A percentile compares a stretch with the other conserved stretches of the same genome.
phyloP scores from a whole-genome alignment of 2,888 invertebrate species.

The Drosophila flavopinicola region DNA sequence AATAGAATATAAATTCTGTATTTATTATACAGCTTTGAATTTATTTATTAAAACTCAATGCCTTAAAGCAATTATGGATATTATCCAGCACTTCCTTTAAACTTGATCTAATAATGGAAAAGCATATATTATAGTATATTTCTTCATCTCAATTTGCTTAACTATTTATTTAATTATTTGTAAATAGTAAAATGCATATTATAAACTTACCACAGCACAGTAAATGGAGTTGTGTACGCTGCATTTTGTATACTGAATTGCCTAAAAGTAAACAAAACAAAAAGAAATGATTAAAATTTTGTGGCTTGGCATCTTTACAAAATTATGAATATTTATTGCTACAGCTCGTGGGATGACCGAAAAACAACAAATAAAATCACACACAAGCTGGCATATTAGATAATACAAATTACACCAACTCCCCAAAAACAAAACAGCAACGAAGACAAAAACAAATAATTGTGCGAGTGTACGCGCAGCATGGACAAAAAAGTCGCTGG shows the following conservation, averaged over 20 bases:
- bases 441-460: slow-evolving; percentile 55
- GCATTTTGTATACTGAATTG: slow-evolving; percentile 74
- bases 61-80: too few relatives aligned
- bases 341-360: slow-evolving; percentile 63
- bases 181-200: neutral
- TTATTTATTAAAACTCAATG: too few relatives aligned
- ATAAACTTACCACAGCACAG: slow-evolving; percentile 71
- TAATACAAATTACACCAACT: slow-evolving; percentile 61
- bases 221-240: slow-evolving; percentile 56
- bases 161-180: neutral
- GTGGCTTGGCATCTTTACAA: slow-evolving; percentile 47
- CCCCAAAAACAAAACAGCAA: slow-evolving; percentile 24
- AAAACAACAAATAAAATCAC: slow-evolving; percentile 28
- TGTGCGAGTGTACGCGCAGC: slow-evolving; percentile 52
- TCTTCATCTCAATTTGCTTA: neutral
- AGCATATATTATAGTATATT: too few relatives aligned
- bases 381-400: slow-evolving; percentile 50
- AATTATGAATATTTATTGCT: slow-evolving; percentile 71
- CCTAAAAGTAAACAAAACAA: slow-evolving; percentile 65
- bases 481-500: slow-evolving; percentile 37
- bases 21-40: too few relatives aligned
- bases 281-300: slow-evolving; percentile 32
- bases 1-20: too few relatives aligned
- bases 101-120: too few relatives aligned
- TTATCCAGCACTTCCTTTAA: too few relatives aligned